These are phyloP conservation scores for Ctenosaura bakeri DNA, from an alignment of 2,797 vertebrate species.

Conservation along the genomic window DNA sequence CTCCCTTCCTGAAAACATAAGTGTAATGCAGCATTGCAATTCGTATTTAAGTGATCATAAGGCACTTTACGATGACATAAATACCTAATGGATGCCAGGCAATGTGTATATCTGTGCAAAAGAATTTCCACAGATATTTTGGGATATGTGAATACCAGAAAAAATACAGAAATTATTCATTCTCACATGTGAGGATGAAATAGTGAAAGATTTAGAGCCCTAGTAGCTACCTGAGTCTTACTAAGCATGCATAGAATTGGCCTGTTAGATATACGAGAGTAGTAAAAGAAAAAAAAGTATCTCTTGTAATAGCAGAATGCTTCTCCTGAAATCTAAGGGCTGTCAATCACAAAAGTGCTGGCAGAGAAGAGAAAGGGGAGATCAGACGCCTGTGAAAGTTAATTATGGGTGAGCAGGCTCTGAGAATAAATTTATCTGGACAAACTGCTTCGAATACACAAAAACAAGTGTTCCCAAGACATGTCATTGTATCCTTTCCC, in stretches of 20 bases:
- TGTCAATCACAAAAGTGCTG: background rate
- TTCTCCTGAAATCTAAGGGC: background rate
- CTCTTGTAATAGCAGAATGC: background rate
- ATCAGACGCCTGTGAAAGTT: background rate
- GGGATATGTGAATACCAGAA: too few species aligned
- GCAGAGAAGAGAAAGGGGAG: background rate
- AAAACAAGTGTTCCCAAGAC: background rate
- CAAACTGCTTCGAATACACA: background rate
- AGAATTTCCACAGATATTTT: too few species aligned
- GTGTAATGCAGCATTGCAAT: too few species aligned
- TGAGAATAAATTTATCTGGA: slow-evolving; percentile 26
- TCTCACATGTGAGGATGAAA: too few species aligned
- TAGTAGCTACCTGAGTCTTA: too few species aligned
- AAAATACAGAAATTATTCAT: too few species aligned
- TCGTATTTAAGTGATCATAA: too few species aligned
- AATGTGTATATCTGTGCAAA: too few species aligned
- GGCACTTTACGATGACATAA: too few species aligned
- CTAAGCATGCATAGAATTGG: background rate
- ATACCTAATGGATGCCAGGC: too few species aligned
- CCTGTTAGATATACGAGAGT: background rate
- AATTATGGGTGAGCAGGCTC: slow-evolving; percentile 3
- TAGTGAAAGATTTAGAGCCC: too few species aligned
- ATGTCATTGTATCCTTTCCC: background rate
- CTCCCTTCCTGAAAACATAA: too few species aligned
- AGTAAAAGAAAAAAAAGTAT: background rate